Base-by-base conservation (phyloP, 1,140 invertebrate species). In the Musca vetustissima region DNA sequence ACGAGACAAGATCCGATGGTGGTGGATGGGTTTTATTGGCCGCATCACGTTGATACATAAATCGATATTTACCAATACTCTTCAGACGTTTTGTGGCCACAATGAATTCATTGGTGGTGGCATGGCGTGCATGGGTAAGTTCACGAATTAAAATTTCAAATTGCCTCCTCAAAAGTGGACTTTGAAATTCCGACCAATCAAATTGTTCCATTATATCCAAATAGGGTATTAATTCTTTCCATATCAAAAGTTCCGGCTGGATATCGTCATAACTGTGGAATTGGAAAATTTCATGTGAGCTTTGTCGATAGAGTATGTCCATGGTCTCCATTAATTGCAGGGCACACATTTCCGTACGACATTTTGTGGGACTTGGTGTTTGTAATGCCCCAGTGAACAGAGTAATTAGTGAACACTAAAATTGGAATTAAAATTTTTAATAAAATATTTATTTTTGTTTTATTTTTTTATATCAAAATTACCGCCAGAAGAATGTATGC, bases 121-220 rank as follows among this genome's bases (percentile, higher is more conserved):
- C 36, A 11, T 43, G 36, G 4, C 36, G 68, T 3, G 71, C 68
- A 66, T 68, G 68, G 49, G 52, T 67, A 2, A 66, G 66, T 1
- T 69, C 71, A 14, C 68, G 57, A 14, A 72, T 53, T 15, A 72
- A 49, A 13, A 72, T 66, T 21, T 72, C 57, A 59, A 72, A 72
- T 48, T 72, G 71, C 6, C 71, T 66, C 14, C 43, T 67, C 4
- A 72, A 52, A 7, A 66, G 25, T 4, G 71, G 68, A 68, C 70
- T 61, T 15, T 52, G 22, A 24, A 72, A 72, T 14, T 59, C 66
- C 1, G 49, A 15, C 71, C 71, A 72, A 48, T 72, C 64, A 25
- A 67, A 72, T 22, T 66, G 64, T 52, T 72, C 50, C 71, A 72
- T 49, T 2, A 69, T 66, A 2, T 48, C 57, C 25, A 67, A 70